phyloP scores from a whole-genome alignment of 2,113 vertebrate species.

The Neogale vison region DNA sequence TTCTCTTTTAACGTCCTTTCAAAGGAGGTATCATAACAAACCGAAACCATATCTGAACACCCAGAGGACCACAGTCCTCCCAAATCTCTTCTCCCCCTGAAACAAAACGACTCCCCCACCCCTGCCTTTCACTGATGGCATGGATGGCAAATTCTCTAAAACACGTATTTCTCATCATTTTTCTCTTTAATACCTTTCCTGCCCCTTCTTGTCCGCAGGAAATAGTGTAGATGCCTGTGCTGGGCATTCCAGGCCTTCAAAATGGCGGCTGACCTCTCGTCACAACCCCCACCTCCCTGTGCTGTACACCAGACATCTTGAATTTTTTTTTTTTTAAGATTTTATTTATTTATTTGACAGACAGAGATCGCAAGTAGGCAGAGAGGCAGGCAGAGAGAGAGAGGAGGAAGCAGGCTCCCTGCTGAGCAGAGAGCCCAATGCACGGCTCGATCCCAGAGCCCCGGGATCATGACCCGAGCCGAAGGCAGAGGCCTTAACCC shows the following conservation, averaged over 20 bases:
- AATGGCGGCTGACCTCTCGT: background rate
- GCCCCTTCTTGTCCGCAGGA: background rate
- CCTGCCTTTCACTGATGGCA: background rate
- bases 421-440: too few relatives aligned
- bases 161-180: background rate
- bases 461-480: too few relatives aligned
- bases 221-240: background rate
- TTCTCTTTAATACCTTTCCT: background rate
- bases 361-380: too few relatives aligned
- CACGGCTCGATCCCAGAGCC: too few relatives aligned
- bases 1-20: background rate
- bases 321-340: background rate
- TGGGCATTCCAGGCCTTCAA: background rate
- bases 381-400: too few relatives aligned
- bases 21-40: background rate
- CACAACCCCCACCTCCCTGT: background rate
- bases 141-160: background rate
- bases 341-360: too few relatives aligned
- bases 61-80: background rate
- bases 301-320: fast-evolving
- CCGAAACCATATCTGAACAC: background rate
- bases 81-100: background rate
- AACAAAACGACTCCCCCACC: background rate
- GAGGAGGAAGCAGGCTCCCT: too few relatives aligned
- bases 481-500: too few relatives aligned